phyloP scores from a whole-genome alignment of 2,888 invertebrate genomes.

The Rhimphoctona megacephalus region DNA sequence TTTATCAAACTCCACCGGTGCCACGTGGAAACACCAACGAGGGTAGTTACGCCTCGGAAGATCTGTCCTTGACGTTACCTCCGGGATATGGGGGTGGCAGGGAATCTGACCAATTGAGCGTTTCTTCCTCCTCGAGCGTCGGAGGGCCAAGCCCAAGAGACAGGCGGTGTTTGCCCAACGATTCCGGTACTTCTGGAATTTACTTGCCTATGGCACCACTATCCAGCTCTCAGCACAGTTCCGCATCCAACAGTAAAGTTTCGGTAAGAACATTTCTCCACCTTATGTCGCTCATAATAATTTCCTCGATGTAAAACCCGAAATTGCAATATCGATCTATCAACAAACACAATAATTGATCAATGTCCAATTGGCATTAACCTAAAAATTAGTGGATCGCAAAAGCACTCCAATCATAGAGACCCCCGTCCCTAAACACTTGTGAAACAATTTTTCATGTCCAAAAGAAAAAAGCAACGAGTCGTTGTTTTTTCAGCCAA shows the following conservation, averaged over 20 bases:
- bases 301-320: background rate
- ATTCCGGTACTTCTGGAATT: constrained; percentile 83
- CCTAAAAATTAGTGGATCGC: background rate
- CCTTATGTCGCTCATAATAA: background rate
- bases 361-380: background rate
- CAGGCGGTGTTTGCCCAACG: constrained; percentile 85
- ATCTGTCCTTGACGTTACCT: constrained; percentile 84
- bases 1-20: constrained; percentile 87
- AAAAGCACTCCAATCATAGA: background rate
- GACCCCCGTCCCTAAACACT: background rate
- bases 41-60: constrained; percentile 87
- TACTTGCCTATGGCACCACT: constrained; percentile 88
- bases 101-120: constrained; percentile 88
- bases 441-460: background rate
- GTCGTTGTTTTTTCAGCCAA: constrained; percentile 87
- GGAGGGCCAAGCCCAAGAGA: constrained; percentile 86
- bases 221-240: constrained; percentile 86
- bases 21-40: constrained; percentile 86
- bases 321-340: background rate
- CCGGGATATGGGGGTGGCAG: constrained; percentile 85
- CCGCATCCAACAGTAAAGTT: constrained; percentile 88
- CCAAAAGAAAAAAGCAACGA: background rate
- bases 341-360: background rate
- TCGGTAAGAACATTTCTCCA: constrained; percentile 85
- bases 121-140: constrained; percentile 88